Evolutionary conservation across 2,113 vertebrate species (phyloP), one percentile per base, ranked within the genome.

Genomic region (Brachyhypopomus occidentalis): DNA sequence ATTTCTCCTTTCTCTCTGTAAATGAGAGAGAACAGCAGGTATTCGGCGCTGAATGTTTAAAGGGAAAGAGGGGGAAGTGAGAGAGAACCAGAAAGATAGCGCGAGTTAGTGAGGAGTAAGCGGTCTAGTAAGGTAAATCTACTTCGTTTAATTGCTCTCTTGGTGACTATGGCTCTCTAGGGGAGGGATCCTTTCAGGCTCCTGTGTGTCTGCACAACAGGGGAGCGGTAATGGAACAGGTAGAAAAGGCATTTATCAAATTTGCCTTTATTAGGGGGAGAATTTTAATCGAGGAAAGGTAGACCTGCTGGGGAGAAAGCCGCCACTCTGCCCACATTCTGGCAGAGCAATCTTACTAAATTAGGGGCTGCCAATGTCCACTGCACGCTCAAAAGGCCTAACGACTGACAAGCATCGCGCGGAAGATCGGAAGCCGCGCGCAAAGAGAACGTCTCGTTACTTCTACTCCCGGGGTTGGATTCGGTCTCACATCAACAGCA

Each of bases 111-210:
- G 64, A 72, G 56, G 56, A 27, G 48, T 22, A 70, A 67, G 52
- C 60, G 75, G 74, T 74, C 78, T 76, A 86, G 81, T 81, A 77
- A 80, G 72, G 78, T 84, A 86, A 84, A 82, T 82, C 78, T 87
- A 86, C 84, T 86, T 87, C 84, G 86, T 83, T 87, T 88, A 88
- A 88, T 88, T 87, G 86, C 87, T 87, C 87, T 79, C 85, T 88
- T 85, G 87, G 85, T 85, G 81, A 80, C 74, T 81, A 70, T 63
- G 62, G 77, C 75, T 83, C 77, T 77, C 73, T 74, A 71, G 72
- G 66, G 83, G 69, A 79, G 58, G 80, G 78, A 69, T 86, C 86
- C 85, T 87, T 84, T 84, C 84, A 87, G 86, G 67, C 76, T 84
- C 84, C 72, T 83, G 75, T 78, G 70, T 86, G 82, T 81, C 84